phyloP scores from a whole-genome alignment of 2,797 vertebrate genomes.

The Coreius guichenoti region DNA sequence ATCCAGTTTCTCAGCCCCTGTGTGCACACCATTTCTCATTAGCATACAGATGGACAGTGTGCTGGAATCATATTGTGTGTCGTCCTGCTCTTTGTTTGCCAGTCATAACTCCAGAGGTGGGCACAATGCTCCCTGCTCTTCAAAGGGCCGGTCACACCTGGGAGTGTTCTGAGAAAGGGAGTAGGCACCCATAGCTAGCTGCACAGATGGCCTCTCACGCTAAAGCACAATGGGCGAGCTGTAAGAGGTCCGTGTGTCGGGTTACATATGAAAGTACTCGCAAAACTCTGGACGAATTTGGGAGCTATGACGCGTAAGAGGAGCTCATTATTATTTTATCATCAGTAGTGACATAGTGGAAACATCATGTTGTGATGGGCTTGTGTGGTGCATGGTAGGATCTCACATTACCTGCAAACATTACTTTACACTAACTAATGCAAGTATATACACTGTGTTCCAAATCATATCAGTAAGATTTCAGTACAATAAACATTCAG shows the following conservation, averaged over 20 bases:
- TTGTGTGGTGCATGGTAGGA: not conserved
- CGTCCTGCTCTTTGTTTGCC: slow-evolving; percentile 58
- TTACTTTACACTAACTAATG: not conserved
- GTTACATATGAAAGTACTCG: slow-evolving; percentile 78
- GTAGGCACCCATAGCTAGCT: slow-evolving; percentile 68
- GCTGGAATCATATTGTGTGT: slow-evolving; percentile 69
- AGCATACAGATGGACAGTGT: slow-evolving; percentile 80
- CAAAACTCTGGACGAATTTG: slow-evolving; percentile 46
- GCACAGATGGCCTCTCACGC: slow-evolving; percentile 75
- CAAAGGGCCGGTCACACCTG: slow-evolving; percentile 77
- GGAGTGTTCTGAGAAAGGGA: slow-evolving; percentile 72
- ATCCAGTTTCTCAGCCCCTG: slow-evolving; percentile 45
- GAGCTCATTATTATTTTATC: slow-evolving; percentile 55
- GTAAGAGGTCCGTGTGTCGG: slow-evolving; percentile 72
- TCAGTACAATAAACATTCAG: too few species aligned
- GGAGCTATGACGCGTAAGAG: slow-evolving; percentile 29
- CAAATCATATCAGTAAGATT: too few species aligned
- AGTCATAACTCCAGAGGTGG: slow-evolving; percentile 69
- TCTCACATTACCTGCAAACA: slow-evolving; percentile 21
- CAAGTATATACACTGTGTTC: too few species aligned
- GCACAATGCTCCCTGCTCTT: slow-evolving; percentile 67
- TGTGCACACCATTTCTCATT: slow-evolving; percentile 65
- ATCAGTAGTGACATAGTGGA: slow-evolving; percentile 33
- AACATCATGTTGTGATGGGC: slow-evolving; percentile 20
- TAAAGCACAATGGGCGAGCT: slow-evolving; percentile 60